Conservation (phyloP, 2,888 invertebrate genomes). For the Nasonovia ribisnigri region DNA sequence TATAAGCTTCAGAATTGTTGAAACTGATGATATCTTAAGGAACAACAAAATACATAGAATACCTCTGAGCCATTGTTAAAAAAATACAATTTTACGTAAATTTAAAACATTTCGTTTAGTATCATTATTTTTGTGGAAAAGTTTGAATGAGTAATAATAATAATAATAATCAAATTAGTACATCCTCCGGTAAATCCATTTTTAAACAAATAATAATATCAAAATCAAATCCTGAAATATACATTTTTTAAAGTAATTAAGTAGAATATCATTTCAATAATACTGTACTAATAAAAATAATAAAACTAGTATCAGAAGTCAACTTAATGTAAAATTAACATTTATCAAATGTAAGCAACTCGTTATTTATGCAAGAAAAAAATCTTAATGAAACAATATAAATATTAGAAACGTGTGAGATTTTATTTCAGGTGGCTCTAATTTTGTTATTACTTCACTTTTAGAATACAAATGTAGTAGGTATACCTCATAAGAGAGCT, state of each 20-base stretch:
- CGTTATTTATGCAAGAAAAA: background rate
- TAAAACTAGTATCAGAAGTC: background rate
- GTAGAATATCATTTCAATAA: background rate
- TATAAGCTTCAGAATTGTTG: conserved; percentile 9
- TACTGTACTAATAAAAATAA: background rate
- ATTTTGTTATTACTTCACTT: background rate
- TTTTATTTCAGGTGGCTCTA: background rate
- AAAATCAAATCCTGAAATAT: background rate
- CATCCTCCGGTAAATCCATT: background rate
- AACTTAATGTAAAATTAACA: background rate
- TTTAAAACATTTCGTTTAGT: background rate
- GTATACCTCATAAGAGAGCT: background rate
- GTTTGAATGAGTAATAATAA: too few species aligned
- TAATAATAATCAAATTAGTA: background rate
- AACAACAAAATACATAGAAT: background rate
- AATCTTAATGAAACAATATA: background rate
- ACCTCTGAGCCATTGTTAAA: background rate
- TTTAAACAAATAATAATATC: background rate
- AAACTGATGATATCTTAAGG: background rate
- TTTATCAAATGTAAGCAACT: background rate
- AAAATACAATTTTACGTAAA: background rate
- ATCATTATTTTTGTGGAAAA: background rate
- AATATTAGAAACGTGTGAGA: background rate
- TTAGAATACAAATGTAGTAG: background rate
- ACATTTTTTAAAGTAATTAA: background rate